phyloP scores from a whole-genome alignment of 2,888 invertebrate species.

The Cetonia aurata region DNA sequence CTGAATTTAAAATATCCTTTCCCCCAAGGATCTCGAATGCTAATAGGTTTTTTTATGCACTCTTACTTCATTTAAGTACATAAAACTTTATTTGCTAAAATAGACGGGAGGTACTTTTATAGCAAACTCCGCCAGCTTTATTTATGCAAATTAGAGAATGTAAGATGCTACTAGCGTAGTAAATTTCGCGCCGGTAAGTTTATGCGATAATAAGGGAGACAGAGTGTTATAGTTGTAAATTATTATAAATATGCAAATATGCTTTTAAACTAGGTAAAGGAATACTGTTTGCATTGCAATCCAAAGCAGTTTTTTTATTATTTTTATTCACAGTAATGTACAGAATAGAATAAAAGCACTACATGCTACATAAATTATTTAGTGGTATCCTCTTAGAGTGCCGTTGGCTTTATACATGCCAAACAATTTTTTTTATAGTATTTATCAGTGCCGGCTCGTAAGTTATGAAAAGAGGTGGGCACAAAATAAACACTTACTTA shows the following conservation, averaged over 20 bases:
- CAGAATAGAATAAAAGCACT: not conserved
- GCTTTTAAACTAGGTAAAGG: no score
- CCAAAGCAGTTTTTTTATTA: no score
- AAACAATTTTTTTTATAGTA: no score
- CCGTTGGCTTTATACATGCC: no score
- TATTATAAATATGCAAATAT: constrained; percentile 11
- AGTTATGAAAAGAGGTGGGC: no score
- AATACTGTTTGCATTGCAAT: no score
- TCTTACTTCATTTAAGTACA: constrained; percentile 21
- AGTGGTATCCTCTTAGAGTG: no score
- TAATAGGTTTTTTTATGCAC: constrained; percentile 25
- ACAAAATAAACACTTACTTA: no score
- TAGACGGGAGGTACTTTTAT: not conserved
- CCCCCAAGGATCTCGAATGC: not conserved
- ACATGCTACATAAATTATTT: no score
- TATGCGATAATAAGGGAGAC: constrained; percentile 21
- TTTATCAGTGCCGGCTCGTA: no score
- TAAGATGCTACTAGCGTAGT: constrained; percentile 22
- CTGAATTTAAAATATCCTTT: no score
- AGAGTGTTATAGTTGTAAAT: constrained; percentile 11
- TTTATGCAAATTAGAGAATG: constrained; percentile 36
- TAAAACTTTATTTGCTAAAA: constrained; percentile 13
- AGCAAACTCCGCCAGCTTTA: constrained; percentile 14
- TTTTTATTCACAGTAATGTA: no score
- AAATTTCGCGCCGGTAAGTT: constrained; percentile 9